Conservation (phyloP, 2,797 vertebrate species). For the Serranus cabrilla region DNA sequence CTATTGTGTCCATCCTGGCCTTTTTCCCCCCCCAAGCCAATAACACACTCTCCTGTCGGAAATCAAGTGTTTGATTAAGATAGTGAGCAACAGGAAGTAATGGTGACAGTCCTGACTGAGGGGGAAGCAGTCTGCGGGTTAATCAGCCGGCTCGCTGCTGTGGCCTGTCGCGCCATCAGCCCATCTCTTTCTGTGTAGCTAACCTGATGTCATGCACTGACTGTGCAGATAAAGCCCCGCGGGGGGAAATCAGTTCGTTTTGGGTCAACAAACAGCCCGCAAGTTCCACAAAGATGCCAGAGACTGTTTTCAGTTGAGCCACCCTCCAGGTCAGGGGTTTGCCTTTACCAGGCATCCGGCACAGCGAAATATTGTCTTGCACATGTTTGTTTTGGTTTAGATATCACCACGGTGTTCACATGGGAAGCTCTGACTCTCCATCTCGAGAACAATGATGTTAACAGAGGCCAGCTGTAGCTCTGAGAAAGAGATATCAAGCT, state of each 20-base stretch:
- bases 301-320: conserved; percentile 81
- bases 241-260: conserved; percentile 84
- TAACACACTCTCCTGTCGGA: conserved; percentile 81
- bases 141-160: conserved; percentile 73
- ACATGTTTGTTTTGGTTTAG: conserved; percentile 84
- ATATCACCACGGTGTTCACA: conserved; percentile 76
- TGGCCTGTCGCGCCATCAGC: conserved; percentile 69
- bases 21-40: conserved; percentile 65
- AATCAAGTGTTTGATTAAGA: conserved; percentile 89
- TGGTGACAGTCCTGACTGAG: conserved; percentile 81
- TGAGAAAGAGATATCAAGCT: conserved; percentile 68
- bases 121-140: conserved; percentile 79
- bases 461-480: conserved; percentile 67
- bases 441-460: conserved; percentile 79
- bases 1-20: conserved; percentile 31
- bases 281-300: conserved; percentile 80
- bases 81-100: conserved; percentile 87
- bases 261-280: conserved; percentile 86
- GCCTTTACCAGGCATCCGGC: conserved; percentile 82
- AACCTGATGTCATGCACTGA: conserved; percentile 84
- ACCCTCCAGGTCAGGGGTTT: conserved; percentile 75
- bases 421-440: conserved; percentile 74
- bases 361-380: conserved; percentile 79
- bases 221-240: conserved; percentile 80
- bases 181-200: conserved; percentile 69